Conservation (phyloP, 2,888 invertebrate species). For the Myopa tessellatipennis region DNA sequence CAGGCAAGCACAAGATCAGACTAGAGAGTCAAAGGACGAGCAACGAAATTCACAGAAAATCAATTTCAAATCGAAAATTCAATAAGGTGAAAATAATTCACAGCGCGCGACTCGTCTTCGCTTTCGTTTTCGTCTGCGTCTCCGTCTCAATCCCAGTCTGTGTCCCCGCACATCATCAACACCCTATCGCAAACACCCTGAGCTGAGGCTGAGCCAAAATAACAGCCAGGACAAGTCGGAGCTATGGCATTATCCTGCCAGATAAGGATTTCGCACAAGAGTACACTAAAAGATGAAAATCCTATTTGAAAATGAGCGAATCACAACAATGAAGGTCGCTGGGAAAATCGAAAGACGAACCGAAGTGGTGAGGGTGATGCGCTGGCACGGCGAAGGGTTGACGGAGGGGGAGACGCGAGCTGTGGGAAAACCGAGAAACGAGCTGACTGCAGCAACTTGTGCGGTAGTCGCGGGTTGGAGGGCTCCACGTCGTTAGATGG, state of each 20-base stretch:
- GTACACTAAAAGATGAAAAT: constrained; percentile 59
- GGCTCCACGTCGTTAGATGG: not conserved
- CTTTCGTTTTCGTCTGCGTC: not conserved
- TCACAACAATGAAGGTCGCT: constrained; percentile 50
- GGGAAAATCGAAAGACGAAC: constrained; percentile 8
- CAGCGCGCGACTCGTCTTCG: constrained; percentile 21
- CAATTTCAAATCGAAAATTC: constrained; percentile 60
- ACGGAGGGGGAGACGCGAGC: not conserved
- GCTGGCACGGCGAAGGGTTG: not conserved
- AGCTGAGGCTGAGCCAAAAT: constrained; percentile 6
- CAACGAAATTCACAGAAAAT: constrained; percentile 49
- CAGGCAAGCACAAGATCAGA: not conserved
- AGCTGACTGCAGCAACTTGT: not conserved
- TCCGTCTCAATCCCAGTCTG: not conserved
- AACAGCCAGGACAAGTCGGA: constrained; percentile 19
- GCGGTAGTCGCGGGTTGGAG: not conserved
- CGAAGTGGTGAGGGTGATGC: not conserved
- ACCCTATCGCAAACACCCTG: not conserved
- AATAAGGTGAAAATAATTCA: constrained; percentile 47
- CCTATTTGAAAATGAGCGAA: constrained; percentile 66
- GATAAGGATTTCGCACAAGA: constrained; percentile 64
- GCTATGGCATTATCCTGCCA: constrained; percentile 43
- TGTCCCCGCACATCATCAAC: not conserved
- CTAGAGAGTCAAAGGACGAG: not conserved
- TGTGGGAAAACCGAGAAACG: not conserved